Percentiles rank a stretch among this genome's conserved stretches.
Evolutionary conservation across 2,797 vertebrate species (phyloP).

Genomic region (Clarias pachynema): DNA sequence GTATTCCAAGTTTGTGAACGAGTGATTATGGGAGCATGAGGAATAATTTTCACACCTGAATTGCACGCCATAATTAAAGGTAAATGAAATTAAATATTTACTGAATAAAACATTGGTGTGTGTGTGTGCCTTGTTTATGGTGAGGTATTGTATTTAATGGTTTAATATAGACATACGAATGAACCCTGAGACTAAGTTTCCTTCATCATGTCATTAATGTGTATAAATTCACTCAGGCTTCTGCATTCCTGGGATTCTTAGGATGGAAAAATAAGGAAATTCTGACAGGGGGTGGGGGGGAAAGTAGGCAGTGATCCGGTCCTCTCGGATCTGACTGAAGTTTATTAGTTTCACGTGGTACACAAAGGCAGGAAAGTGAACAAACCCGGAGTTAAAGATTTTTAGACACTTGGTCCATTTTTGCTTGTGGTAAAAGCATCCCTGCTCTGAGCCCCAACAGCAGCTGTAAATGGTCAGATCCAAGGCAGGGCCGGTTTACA

Average conservation of each 20-base stretch:
- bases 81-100: too few species aligned
- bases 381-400: not conserved
- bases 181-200: not conserved
- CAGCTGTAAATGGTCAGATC: constrained; percentile 8
- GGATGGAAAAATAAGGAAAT: not conserved
- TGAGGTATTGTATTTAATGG: not conserved
- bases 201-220: not conserved
- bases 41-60: too few species aligned
- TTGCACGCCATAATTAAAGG: too few species aligned
- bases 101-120: too few species aligned
- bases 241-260: not conserved
- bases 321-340: not conserved
- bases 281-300: not conserved
- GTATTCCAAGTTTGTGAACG: too few species aligned
- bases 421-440: not conserved
- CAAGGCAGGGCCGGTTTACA: constrained; percentile 1
- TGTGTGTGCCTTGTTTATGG: too few species aligned
- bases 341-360: not conserved
- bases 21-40: too few species aligned
- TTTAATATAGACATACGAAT: not conserved
- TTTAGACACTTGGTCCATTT: too few species aligned
- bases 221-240: not conserved
- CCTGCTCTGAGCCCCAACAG: not conserved
- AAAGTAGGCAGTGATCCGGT: not conserved
- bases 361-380: not conserved